Base-by-base conservation (phyloP, 1,140 invertebrate species). In the Microplitis demolitor region DNA sequence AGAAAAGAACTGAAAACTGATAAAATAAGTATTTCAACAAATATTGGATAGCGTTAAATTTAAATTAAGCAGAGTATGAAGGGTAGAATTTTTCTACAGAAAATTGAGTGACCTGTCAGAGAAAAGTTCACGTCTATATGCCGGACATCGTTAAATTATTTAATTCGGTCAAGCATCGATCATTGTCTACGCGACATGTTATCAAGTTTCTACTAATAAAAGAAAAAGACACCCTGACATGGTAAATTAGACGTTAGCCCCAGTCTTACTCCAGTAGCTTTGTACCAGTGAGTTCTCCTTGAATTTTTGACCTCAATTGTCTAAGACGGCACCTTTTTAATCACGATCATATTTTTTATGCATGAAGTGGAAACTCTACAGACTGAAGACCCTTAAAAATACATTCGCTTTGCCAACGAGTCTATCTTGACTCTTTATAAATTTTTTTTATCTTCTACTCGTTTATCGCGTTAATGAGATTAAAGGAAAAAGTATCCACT, bases 71-170 rank as follows among this genome's bases (percentile, higher is more conserved):
- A 45, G 4, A 58, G 60, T 33, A 61, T 16, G 68, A 50, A 70
- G 31, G 61, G 61, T 54, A 64, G 3, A 51, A 54, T 24, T 60
- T 64, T 35, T 35, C 11, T 66, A 60, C 66, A 60, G 51, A 56
- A 24, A 6, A 14, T 34, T 24, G 2, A 35, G 11, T 56, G 33
- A 68, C 37, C 37, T 16, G 33, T 11, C 31, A 24, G 45, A 45
- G 61, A 51, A 39, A 72, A 63, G 31, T 16, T 58, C 60, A 71
- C 11, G 74, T 54, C 51, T 56, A 31, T 68, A 62, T 45, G 64
- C 72, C 73, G 79, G 72, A 78, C 78, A 81, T 81, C 71, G 71
- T 72, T 81, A 78, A 81, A 81, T 81, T 81, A 82, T 82, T 82
- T 79, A 80, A 82, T 61, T 50, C 71, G 56, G 69, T 58, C 73